Evolutionary conservation across 2,113 vertebrate species (phyloP), one percentile per base, ranked within the genome.

Genomic region (Oncorhynchus mykiss): DNA sequence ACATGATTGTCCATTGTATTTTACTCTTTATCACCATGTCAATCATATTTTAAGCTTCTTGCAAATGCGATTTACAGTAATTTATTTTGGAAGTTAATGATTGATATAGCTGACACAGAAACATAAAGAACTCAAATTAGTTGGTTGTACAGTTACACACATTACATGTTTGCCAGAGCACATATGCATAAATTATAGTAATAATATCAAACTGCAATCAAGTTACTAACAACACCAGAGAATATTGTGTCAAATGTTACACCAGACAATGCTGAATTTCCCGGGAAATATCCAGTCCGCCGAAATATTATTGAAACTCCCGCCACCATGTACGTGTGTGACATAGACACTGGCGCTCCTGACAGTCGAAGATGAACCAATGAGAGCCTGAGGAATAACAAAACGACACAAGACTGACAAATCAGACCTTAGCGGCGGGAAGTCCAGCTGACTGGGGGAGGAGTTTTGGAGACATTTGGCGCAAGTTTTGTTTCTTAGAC

Each of bases 231-330:
- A 16, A 16, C 51, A 54, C 51, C 9, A 54, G 51, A 18, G 14
- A 54, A 18, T 54, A 18, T 54, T 18, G 51, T 18, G 13, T 14
- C 12, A 54, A 14, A 54, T 18, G 5, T 5, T 14, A 16, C 4
- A 51, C 49, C 14, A 51, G 49, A 14, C 49, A 54, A 16, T 16
- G 13, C 25, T 1, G 8, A 39, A 12, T 0, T 83, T 87, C 70
- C 82, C 78, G 78, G 83, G 77, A 80, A 81, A 78, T 70, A 4
- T n/a, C 29, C 0, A 80, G 67, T 85, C 81, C 83, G 84, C 85
- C 84, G 88, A 88, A 74, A 90, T 0, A 11, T 59, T 8, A 70
- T 70, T 79, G 1, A 82, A 84, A 62, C 67, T 86, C 88, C 87
- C 90, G 87, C 87, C 85, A 77, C 25, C 51, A 18, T 16, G 7